Base-by-base conservation (phyloP, 2,797 vertebrate genomes). In the Dendrocincla tyrannina region DNA sequence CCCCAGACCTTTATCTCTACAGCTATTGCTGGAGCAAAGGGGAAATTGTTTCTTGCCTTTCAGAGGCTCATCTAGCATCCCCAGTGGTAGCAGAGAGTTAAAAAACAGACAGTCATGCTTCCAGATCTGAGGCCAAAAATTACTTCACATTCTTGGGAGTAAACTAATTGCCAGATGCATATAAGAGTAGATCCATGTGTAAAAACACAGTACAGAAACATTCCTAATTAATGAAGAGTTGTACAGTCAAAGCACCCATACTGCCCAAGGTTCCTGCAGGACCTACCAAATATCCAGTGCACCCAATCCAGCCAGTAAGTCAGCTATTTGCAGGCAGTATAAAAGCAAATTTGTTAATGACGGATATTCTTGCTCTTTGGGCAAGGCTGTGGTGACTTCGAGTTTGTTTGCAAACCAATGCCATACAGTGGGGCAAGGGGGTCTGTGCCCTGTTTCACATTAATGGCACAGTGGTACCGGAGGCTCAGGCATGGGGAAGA, bases 61-160 rank as follows among this genome's bases (percentile, higher is more conserved):
- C 53, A 88, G 63, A 80, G 76, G 56, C 32, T 91, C 35, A 33
- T 77, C 33, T 56, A 77, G n/a, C 41, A 92, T 69, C 39, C 18
- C 33, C 80, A 89, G 55, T 33, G 53, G 58, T 30, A 93, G 49
- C 56, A 91, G 97, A 88, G 97, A 95, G 97, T 97, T 97, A 98
- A 97, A 97, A 91, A 79, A 0, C 62, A 95, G 73, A 91, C 58
- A 88, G 58, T 95, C 93, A 44, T 59, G 90, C 86, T 91, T 95
- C 47, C 47, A 47, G 53, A 86, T 91, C 79, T 69, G 89, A 70
- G 47, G 98, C 98, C 98, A 98, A 97, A 90, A 85, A 97, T 97
- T 97, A 98, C 96, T 96, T 98, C 97, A 98, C 77, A 39, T 97
- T 97, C 96, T 96, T 87, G 67, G 95, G 96, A 98, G 87, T 96